Evolutionary conservation across 2,888 invertebrate genomes (phyloP).

Genomic region (Cryptosula pallasiana): DNA sequence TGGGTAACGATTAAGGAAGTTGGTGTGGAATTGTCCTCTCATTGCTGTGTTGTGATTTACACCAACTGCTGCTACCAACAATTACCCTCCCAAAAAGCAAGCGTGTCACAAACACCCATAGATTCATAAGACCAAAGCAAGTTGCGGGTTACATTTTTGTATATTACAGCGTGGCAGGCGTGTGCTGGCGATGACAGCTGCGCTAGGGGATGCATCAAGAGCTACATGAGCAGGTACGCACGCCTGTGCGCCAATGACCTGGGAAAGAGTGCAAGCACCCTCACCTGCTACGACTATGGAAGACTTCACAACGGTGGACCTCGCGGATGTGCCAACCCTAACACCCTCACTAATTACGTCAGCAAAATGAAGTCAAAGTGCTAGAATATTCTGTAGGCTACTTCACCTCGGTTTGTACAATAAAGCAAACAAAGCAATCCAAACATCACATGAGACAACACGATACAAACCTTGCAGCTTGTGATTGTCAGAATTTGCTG

Average conservation of each 20-base stretch:
- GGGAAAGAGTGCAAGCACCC: slow-evolving; percentile 28
- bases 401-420: too few relatives aligned
- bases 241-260: slow-evolving; percentile 28
- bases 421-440: too few relatives aligned
- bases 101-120: background rate
- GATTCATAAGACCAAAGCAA: background rate
- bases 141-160: background rate
- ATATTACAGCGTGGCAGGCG: slow-evolving; percentile 32
- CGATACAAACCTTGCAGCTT: too few relatives aligned
- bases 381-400: too few relatives aligned
- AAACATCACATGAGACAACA: too few relatives aligned
- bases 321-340: slow-evolving; percentile 25
- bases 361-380: background rate
- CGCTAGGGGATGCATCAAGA: slow-evolving; percentile 34
- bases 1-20: too few relatives aligned
- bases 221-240: slow-evolving; percentile 38
- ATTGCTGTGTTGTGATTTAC: background rate
- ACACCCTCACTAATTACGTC: background rate
- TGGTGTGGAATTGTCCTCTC: too few relatives aligned
- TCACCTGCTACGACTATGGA: slow-evolving; percentile 38
- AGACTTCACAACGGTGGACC: slow-evolving; percentile 41
- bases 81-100: background rate
- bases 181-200: slow-evolving; percentile 35
- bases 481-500: too few relatives aligned
- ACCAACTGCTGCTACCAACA: background rate